These are phyloP conservation scores for Stegostoma tigrinum DNA, from an alignment of 2,113 vertebrate genomes.

Conservation along the genomic window DNA sequence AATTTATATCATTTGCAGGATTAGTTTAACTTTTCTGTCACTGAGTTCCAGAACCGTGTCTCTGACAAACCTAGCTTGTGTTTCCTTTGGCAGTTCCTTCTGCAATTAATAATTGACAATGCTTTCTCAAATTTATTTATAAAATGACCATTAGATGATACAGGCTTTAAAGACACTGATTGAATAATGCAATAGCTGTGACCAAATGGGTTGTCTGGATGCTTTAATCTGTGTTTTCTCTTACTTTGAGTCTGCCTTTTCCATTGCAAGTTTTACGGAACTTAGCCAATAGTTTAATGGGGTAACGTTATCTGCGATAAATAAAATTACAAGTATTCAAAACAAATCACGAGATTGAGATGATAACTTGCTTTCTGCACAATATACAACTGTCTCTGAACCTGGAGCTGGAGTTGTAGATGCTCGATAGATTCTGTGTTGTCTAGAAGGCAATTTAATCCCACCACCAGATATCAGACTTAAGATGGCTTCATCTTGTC, in stretches of 20 bases:
- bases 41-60: conserved; percentile 44
- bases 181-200: conserved; percentile 28
- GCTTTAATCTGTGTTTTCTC: neutral
- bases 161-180: conserved; percentile 10
- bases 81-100: conserved; percentile 50
- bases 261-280: neutral
- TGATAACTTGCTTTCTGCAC: neutral
- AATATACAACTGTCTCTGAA: neutral
- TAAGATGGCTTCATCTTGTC: neutral
- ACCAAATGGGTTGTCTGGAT: neutral
- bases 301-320: neutral
- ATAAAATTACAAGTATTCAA: neutral
- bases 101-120: conserved; percentile 54
- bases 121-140: conserved; percentile 52
- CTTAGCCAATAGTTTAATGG: neutral
- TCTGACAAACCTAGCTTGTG: conserved; percentile 42
- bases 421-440: neutral
- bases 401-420: neutral
- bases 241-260: neutral
- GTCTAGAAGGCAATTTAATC: neutral
- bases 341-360: neutral
- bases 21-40: conserved; percentile 45
- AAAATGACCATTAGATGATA: conserved; percentile 37
- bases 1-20: conserved; percentile 46
- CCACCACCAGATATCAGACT: neutral